Evolutionary conservation across 2,113 vertebrate species (phyloP).

Genomic region (Sturnus vulgaris): DNA sequence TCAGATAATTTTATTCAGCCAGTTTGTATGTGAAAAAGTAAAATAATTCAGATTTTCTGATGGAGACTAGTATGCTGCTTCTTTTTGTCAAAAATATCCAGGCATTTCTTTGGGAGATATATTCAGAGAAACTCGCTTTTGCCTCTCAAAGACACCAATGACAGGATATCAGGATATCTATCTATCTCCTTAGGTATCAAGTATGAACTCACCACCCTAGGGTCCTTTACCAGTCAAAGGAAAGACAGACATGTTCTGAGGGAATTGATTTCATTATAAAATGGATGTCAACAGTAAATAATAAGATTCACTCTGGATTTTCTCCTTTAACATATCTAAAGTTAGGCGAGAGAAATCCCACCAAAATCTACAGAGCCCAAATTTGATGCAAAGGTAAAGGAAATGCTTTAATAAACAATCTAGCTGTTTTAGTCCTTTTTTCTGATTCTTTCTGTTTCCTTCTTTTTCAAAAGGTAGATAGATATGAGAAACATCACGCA

Average conservation of each 20-base stretch:
- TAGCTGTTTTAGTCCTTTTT: background rate
- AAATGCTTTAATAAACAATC: background rate
- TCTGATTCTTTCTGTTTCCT: background rate
- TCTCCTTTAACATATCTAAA: background rate
- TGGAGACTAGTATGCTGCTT: background rate
- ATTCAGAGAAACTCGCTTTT: background rate
- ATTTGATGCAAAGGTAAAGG: background rate
- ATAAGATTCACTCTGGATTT: background rate
- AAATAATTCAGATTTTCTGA: background rate
- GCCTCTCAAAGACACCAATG: background rate
- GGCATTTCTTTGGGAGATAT: background rate
- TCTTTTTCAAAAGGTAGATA: background rate
- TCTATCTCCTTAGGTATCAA: background rate
- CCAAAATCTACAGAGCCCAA: background rate
- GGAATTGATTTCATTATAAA: background rate
- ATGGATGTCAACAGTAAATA: background rate
- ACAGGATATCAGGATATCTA: background rate
- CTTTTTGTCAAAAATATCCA: background rate
- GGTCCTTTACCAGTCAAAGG: background rate
- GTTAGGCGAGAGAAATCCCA: background rate
- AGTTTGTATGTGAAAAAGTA: background rate
- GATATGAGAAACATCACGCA: background rate
- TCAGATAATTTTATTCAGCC: background rate
- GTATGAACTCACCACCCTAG: background rate
- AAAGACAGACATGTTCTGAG: background rate